Percentiles rank a stretch among this genome's conserved stretches.
phyloP scores from a whole-genome alignment of 2,797 vertebrate genomes.

The Esox lucius region DNA sequence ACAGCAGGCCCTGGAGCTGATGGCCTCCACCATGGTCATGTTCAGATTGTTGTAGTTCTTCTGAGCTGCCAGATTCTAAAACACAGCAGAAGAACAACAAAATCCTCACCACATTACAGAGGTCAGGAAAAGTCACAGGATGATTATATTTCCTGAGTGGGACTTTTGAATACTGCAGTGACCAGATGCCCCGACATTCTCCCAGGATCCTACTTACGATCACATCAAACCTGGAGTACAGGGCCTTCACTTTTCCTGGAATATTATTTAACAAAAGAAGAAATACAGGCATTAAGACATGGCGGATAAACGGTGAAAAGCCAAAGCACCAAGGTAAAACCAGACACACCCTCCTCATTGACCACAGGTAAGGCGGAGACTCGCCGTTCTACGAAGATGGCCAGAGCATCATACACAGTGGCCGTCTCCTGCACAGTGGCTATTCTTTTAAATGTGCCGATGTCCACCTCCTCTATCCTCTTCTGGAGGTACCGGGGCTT shows the following conservation, averaged over 20 bases:
- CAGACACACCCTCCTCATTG: constrained; percentile 77
- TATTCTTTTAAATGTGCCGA: constrained; percentile 88
- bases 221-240: constrained; percentile 95
- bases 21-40: constrained; percentile 86
- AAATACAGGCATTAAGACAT: background rate
- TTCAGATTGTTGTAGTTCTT: constrained; percentile 94
- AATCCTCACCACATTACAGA: background rate
- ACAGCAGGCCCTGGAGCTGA: constrained; percentile 77
- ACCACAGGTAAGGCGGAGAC: constrained; percentile 93
- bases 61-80: constrained; percentile 92
- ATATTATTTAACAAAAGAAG: constrained; percentile 20
- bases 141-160: no score
- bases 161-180: background rate
- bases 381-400: constrained; percentile 89
- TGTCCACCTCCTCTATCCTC: constrained; percentile 82
- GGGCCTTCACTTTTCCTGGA: constrained; percentile 88
- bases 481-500: constrained; percentile 87
- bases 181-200: no score
- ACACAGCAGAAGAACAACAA: background rate
- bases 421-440: constrained; percentile 85
- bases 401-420: constrained; percentile 82
- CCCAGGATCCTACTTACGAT: constrained; percentile 83
- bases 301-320: background rate
- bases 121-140: background rate
- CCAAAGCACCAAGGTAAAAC: background rate